Evolutionary conservation across 2,888 invertebrate genomes (phyloP), one percentile per base, ranked within the genome.

Genomic region (Megamerina dolium): DNA sequence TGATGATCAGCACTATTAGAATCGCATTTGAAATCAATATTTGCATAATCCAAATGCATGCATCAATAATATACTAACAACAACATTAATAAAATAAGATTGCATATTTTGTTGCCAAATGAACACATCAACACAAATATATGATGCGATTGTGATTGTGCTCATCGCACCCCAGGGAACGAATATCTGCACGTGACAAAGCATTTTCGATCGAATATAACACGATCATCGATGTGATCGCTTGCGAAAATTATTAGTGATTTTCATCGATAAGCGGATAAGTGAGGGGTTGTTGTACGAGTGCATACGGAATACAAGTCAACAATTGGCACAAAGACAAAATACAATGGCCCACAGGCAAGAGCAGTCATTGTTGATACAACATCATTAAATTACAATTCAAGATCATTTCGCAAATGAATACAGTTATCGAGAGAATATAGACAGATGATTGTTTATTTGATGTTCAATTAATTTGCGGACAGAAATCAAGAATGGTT

Each of bases 1-100:
- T 12, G 37, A 34, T 14, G 34, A 23, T 37, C 37, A 33, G 26
- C 46, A 47, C 32, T 48, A n/a, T n/a, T 43, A 41, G 49, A 43
- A 40, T 34, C 20, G 36, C 44, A 49, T 48, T 49, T 49, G n/a
- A n/a, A n/a, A n/a, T n/a, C n/a, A n/a, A 26, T 30, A 53, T 53
- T 51, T 49, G 46, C 52, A 51, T 49, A 53, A 51, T 49, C 38
- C 13, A 26, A 32, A 27, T 16, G 14, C 33, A 43, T 14, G 14
- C 32, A 30, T 26, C 27, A 38, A 34, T 30, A 18, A 34, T 29
- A 21, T 21, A 38, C 27, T 16, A 32, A n/a, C n/a, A n/a, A n/a
- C n/a, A n/a, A n/a, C n/a, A n/a, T n/a, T n/a, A n/a, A n/a, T n/a
- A n/a, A n/a, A n/a, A n/a, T n/a, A n/a, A n/a, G n/a, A n/a, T n/a